Percentiles rank a stretch among this genome's conserved stretches.
Conservation (phyloP, 1,140 invertebrate genomes). For the Drosophila persimilis region DNA sequence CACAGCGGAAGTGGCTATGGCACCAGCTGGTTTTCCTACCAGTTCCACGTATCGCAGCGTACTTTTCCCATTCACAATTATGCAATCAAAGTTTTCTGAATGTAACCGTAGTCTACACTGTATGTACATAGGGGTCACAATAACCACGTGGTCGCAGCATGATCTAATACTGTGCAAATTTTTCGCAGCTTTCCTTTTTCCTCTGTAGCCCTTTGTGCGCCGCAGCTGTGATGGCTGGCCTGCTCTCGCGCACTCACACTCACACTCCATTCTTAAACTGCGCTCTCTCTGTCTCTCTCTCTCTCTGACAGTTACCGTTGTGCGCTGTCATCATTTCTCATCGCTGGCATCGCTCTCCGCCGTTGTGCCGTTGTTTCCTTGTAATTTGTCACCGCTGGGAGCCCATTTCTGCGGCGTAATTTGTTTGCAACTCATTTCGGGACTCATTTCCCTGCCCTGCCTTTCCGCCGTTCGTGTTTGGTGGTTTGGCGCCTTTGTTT, state of each 20-base stretch:
- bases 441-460: slow-evolving; percentile 45
- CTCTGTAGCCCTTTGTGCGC: slow-evolving; percentile 15
- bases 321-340: slow-evolving; percentile 75
- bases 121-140: not conserved
- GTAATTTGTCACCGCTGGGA: slow-evolving; percentile 79
- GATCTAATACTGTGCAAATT: slow-evolving; percentile 7
- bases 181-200: slow-evolving; percentile 24
- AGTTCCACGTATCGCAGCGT: not conserved
- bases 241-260: slow-evolving; percentile 6
- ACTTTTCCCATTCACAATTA: slow-evolving; percentile 43
- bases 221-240: not conserved
- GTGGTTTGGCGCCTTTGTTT: slow-evolving; percentile 44
- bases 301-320: slow-evolving; percentile 38
- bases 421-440: slow-evolving; percentile 76
- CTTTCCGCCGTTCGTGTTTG: slow-evolving; percentile 27
- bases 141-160: slow-evolving; percentile 33
- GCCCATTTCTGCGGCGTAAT: slow-evolving; percentile 75
- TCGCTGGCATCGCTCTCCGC: slow-evolving; percentile 23
- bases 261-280: too few species aligned
- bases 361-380: slow-evolving; percentile 58
- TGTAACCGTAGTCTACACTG: not conserved
- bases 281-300: slow-evolving; percentile 18
- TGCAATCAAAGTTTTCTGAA: slow-evolving; percentile 57
- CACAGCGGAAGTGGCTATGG: slow-evolving; percentile 46
- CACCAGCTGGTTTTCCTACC: slow-evolving; percentile 42